Evolutionary conservation across 2,888 invertebrate species (phyloP).

Genomic region (Tetragonula carbonaria): DNA sequence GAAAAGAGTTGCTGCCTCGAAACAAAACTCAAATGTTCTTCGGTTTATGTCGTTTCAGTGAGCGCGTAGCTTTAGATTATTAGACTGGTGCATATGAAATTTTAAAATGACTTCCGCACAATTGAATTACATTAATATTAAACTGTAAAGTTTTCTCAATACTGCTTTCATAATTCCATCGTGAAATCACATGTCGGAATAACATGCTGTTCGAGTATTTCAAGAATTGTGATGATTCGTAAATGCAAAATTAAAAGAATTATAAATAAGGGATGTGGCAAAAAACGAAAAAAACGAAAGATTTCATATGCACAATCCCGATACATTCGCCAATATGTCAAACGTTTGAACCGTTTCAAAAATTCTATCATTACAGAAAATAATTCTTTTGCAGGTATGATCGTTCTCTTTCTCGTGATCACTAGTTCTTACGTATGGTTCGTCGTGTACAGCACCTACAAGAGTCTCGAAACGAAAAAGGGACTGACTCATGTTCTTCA

Average conservation of each 20-base stretch:
- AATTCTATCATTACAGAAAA: background rate
- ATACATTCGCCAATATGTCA: background rate
- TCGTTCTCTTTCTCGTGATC: constrained; percentile 73
- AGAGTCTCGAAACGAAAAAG: constrained; percentile 80
- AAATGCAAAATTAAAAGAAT: background rate
- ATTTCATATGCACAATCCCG: background rate
- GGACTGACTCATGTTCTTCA: constrained; percentile 80
- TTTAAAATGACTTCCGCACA: background rate
- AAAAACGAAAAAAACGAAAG: background rate
- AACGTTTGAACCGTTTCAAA: background rate
- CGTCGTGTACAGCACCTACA: constrained; percentile 83
- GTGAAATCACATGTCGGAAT: background rate
- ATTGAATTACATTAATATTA: background rate
- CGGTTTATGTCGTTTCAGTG: no score
- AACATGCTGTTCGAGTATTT: background rate
- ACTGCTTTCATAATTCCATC: background rate
- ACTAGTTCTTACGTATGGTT: constrained; percentile 82
- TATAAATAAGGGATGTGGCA: background rate
- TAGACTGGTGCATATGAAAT: background rate
- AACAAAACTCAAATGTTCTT: no score
- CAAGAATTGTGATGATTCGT: background rate
- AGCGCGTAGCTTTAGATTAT: background rate
- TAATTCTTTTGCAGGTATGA: constrained; percentile 70
- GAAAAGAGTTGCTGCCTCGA: no score
- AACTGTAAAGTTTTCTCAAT: background rate